Conservation (phyloP, 2,797 vertebrate species). For the Galaxias olidus region DNA sequence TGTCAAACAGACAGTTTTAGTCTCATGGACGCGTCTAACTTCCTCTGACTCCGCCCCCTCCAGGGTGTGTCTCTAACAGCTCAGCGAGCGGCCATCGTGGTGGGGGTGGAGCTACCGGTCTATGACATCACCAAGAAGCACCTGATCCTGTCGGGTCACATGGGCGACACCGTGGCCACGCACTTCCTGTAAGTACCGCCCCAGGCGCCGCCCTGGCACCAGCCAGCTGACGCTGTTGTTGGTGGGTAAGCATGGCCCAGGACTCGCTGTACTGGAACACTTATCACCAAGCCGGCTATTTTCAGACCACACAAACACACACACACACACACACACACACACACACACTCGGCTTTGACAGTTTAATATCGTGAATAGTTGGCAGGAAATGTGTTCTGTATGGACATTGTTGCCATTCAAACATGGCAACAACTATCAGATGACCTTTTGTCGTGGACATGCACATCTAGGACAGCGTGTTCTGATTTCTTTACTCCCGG, state of each 20-base stretch:
- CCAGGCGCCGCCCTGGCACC: background rate
- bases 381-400: too few species aligned
- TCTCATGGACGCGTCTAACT: background rate
- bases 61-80: conserved; percentile 95
- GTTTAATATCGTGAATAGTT: too few species aligned
- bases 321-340: too few species aligned
- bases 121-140: conserved; percentile 98
- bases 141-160: conserved; percentile 86
- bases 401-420: too few species aligned
- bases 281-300: too few species aligned
- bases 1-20: background rate
- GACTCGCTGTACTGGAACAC: too few species aligned
- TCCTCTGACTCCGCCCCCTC: conserved; percentile 1
- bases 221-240: too few species aligned
- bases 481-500: background rate
- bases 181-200: conserved; percentile 88
- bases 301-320: background rate
- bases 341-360: background rate
- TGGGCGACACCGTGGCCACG: conserved; percentile 92
- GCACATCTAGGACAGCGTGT: too few species aligned
- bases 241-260: too few species aligned
- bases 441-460: too few species aligned
- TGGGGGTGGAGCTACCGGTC: conserved; percentile 92
- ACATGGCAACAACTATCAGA: too few species aligned
- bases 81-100: conserved; percentile 93